These are phyloP conservation scores for Serranus cabrilla DNA, from an alignment of 2,797 vertebrate species.

Conservation along the genomic window DNA sequence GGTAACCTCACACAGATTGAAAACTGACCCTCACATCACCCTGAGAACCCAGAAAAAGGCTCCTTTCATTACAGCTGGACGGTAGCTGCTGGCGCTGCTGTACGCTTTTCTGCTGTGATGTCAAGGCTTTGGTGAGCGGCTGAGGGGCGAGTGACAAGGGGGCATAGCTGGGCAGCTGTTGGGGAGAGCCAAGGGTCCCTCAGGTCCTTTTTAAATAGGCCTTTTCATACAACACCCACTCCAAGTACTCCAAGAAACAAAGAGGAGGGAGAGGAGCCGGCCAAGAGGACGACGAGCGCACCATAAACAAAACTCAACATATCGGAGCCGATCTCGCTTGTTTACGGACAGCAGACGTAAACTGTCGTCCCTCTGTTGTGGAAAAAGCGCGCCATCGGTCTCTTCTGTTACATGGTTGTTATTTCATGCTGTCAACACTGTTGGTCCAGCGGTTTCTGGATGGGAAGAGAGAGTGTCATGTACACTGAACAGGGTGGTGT, in stretches of 20 bases:
- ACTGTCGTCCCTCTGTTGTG: conserved; percentile 23
- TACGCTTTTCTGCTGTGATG: conserved; percentile 44
- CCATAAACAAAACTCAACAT: conserved; percentile 27
- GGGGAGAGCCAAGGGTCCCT: conserved; percentile 50
- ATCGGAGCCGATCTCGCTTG: conserved; percentile 8
- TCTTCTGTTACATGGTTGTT: conserved; percentile 44
- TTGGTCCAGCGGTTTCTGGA: conserved; percentile 27
- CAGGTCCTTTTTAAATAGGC: conserved; percentile 69
- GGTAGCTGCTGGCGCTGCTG: conserved; percentile 55
- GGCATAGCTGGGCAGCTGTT: conserved; percentile 77
- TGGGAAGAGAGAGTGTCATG: background rate
- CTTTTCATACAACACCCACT: conserved; percentile 80
- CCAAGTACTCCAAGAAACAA: conserved; percentile 58
- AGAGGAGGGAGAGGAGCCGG: conserved; percentile 41
- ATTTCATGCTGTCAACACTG: conserved; percentile 46
- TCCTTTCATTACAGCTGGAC: conserved; percentile 57
- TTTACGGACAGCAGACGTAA: conserved; percentile 43
- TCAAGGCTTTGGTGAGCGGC: conserved; percentile 38
- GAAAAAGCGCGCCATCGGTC: conserved; percentile 23
- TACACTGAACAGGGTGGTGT: background rate
- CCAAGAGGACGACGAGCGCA: conserved; percentile 22
- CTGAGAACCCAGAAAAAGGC: conserved; percentile 23
- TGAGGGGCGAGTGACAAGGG: conserved; percentile 32
- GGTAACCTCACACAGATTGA: conserved; percentile 23
- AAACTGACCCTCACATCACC: conserved; percentile 46